Conservation (phyloP, 2,797 vertebrate genomes). For the Onychomys arenicola region DNA sequence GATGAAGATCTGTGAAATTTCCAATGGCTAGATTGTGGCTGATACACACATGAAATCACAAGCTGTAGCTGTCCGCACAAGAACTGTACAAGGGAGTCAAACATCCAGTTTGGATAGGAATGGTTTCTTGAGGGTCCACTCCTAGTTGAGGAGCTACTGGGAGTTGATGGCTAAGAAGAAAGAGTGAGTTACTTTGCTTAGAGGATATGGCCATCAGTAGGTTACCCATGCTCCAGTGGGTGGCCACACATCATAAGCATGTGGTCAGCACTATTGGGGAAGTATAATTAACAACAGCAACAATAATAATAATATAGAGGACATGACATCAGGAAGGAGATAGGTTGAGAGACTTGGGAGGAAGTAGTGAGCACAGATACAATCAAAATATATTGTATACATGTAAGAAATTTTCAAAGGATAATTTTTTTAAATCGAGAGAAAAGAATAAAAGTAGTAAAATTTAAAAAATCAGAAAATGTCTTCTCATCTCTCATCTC, state of each 20-base stretch:
- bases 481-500: background rate
- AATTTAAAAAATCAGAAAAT: background rate
- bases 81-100: background rate
- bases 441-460: background rate
- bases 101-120: background rate
- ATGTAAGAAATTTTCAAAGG: background rate
- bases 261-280: background rate
- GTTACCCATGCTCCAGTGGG: background rate
- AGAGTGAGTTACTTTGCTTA: background rate
- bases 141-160: background rate
- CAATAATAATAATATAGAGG: background rate
- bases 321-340: background rate
- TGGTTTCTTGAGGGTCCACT: rapidly evolving
- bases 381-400: background rate
- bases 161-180: background rate
- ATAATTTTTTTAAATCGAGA: background rate
- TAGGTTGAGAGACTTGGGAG: background rate
- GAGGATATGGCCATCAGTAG: background rate
- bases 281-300: background rate
- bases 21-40: too few species aligned
- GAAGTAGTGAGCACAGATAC: background rate
- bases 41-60: background rate
- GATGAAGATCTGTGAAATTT: background rate
- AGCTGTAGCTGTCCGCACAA: background rate
- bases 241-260: too few species aligned